phyloP scores from a whole-genome alignment of 2,888 invertebrate species.

The Schizaphis graminum region DNA sequence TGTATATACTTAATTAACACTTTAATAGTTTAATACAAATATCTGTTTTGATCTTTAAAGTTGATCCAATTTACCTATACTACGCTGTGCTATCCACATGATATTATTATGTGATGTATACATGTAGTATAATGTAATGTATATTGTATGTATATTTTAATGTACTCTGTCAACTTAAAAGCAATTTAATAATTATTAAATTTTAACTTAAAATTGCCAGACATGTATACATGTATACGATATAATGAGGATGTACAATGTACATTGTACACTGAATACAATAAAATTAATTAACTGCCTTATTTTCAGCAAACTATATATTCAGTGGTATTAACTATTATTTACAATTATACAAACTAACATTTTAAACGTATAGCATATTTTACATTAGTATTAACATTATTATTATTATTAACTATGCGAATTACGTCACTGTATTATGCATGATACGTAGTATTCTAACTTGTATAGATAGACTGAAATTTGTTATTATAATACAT shows the following conservation, averaged over 20 bases:
- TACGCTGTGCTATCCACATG: background rate
- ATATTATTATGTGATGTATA: background rate
- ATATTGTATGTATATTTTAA: background rate
- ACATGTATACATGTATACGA: background rate
- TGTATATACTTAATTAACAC: background rate
- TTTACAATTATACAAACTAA: background rate
- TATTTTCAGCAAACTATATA: constrained; percentile 15
- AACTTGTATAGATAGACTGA: background rate
- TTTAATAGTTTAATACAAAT: background rate
- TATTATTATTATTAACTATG: too few species aligned
- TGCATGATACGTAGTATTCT: background rate
- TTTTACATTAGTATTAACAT: background rate
- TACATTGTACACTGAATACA: background rate
- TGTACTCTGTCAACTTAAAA: background rate
- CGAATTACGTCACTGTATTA: background rate
- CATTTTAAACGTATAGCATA: background rate
- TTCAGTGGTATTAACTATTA: background rate
- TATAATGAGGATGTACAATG: constrained; percentile 15
- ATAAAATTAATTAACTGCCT: constrained; percentile 25
- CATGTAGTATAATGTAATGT: background rate
- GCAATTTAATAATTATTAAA: constrained; percentile 16
- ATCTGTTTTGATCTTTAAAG: background rate
- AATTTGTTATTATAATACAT: background rate
- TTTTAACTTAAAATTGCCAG: background rate
- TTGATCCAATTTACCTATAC: background rate